phyloP scores from a whole-genome alignment of 2,888 invertebrate species.

The Minunthozetes semirufus region DNA sequence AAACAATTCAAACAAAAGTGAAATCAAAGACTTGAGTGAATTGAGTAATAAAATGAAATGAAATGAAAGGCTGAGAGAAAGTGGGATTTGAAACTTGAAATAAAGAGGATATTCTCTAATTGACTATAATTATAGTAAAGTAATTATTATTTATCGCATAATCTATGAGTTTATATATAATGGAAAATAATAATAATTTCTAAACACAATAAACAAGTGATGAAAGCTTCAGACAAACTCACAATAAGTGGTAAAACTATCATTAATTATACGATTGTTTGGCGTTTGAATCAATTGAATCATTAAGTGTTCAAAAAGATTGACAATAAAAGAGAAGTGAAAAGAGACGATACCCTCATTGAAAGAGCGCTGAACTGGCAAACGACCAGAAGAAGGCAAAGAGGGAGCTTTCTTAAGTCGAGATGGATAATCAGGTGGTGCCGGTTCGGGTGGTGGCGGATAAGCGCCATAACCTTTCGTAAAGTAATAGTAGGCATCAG shows the following conservation, averaged over 20 bases:
- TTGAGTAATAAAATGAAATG: background rate
- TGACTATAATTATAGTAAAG: background rate
- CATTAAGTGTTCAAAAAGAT: background rate
- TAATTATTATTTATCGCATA: background rate
- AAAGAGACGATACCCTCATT: conserved; percentile 41
- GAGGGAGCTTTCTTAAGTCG: conserved; percentile 41
- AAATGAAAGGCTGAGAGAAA: background rate
- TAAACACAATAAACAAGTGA: too few species aligned
- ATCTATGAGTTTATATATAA: background rate
- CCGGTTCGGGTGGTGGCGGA: conserved; percentile 75
- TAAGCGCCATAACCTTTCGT: conserved; percentile 55
- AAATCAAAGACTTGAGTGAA: background rate
- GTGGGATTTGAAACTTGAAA: too few species aligned
- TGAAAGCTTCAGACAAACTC: too few species aligned
- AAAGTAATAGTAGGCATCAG: conserved; percentile 31
- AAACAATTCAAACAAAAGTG: background rate
- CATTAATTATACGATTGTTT: background rate
- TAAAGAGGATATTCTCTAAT: too few species aligned
- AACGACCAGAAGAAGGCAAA: conserved; percentile 41
- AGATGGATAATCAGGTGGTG: conserved; percentile 62
- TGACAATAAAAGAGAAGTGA: background rate
- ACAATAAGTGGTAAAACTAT: too few species aligned
- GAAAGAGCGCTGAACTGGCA: conserved; percentile 41
- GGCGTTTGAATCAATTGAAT: background rate
- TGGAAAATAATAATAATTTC: background rate